Conservation (phyloP, 2,888 invertebrate species). For the Drosophila kuntzei region DNA sequence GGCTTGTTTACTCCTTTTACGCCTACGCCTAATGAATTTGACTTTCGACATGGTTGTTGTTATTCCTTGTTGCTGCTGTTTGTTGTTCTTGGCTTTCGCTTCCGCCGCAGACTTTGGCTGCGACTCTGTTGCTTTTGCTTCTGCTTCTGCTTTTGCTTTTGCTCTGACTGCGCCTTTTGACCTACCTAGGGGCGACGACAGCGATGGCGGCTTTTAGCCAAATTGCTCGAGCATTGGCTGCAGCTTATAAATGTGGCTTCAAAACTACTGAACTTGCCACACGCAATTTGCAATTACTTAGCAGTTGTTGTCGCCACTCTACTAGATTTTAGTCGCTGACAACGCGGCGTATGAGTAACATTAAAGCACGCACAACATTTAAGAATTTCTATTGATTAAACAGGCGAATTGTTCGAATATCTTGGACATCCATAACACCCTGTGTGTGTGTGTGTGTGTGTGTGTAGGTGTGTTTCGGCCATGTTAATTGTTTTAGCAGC, state of each 20-base stretch:
- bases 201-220: constrained; percentile 77
- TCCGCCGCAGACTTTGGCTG: constrained; percentile 45
- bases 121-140: constrained; percentile 23
- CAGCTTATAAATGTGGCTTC: constrained; percentile 17
- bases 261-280: constrained; percentile 61
- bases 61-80: constrained; percentile 20
- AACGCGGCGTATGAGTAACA: constrained; percentile 47
- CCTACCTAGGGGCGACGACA: constrained; percentile 63
- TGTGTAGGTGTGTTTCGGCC: constrained; percentile 8
- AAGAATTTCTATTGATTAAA: constrained; percentile 74
- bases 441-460: constrained; percentile 5
- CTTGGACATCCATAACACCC: neutral
- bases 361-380: constrained; percentile 43
- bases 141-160: constrained; percentile 46
- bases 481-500: constrained; percentile 45
- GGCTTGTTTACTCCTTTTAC: constrained; percentile 40
- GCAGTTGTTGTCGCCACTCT: constrained; percentile 13
- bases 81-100: constrained; percentile 39
- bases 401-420: constrained; percentile 43
- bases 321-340: constrained; percentile 30
- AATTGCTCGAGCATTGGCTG: constrained; percentile 68
- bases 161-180: constrained; percentile 71
- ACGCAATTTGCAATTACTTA: constrained; percentile 79
- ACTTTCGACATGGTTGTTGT: constrained; percentile 46
- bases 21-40: constrained; percentile 60